Evolutionary conservation across 2,888 invertebrate species (phyloP).

Genomic region (Daptonema setosum): DNA sequence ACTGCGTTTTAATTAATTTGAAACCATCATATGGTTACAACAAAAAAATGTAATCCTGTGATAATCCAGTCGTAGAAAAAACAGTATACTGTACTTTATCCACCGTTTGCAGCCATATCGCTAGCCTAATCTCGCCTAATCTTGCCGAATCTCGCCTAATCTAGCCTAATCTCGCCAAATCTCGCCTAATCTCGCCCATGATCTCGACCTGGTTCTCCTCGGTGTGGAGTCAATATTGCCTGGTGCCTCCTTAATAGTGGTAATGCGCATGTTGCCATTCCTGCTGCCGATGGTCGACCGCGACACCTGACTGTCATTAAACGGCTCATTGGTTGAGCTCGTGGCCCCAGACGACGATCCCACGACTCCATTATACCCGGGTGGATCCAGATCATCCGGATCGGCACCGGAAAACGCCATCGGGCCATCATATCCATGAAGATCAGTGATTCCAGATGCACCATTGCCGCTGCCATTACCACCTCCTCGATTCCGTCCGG

Average conservation of each 20-base stretch:
- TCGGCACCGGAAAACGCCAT: constrained; percentile 4
- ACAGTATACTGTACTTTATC: too few species aligned
- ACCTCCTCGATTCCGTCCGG: too few species aligned
- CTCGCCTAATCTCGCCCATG: too few species aligned
- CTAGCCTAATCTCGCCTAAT: too few species aligned
- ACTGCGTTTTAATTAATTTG: not conserved
- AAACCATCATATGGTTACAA: not conserved
- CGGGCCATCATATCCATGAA: constrained; percentile 8
- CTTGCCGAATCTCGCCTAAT: too few species aligned
- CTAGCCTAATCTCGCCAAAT: too few species aligned
- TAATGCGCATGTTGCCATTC: constrained; percentile 9
- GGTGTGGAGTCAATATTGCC: not conserved
- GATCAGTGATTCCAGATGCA: too few species aligned
- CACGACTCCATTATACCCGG: not conserved
- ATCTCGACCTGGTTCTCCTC: not conserved
- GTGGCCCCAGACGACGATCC: not conserved
- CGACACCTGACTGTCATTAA: too few species aligned
- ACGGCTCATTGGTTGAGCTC: too few species aligned
- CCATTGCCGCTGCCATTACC: not conserved
- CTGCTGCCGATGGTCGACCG: not conserved
- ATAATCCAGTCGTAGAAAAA: too few species aligned
- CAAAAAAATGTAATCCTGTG: too few species aligned
- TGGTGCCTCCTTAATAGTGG: constrained; percentile 13
- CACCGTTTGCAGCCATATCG: too few species aligned
- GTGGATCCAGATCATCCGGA: constrained; percentile 1